These are phyloP conservation scores for Lochmaea capreae DNA, from an alignment of 2,888 invertebrate genomes.

Conservation along the genomic window DNA sequence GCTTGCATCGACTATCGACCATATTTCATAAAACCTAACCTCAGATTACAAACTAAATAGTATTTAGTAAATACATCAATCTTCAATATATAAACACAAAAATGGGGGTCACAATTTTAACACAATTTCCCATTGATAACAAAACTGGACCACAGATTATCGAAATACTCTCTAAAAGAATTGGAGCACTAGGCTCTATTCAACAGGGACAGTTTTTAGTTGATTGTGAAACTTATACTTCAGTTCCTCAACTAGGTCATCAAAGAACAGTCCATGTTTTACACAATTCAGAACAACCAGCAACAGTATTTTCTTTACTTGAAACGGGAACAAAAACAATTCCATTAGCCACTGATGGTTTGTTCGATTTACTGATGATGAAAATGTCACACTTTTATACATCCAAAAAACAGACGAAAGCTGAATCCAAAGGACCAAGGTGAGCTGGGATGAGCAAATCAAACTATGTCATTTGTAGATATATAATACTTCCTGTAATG, in stretches of 20 bases:
- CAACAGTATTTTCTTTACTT: conserved; percentile 91
- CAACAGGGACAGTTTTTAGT: conserved; percentile 92
- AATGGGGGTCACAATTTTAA: conserved; percentile 80
- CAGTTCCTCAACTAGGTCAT: conserved; percentile 80
- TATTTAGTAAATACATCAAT: no score
- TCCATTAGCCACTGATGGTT: conserved; percentile 88
- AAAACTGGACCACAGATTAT: conserved; percentile 91
- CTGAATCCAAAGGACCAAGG: conserved; percentile 87
- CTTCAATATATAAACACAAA: background rate
- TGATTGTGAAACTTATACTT: conserved; percentile 93
- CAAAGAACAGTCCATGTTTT: conserved; percentile 91
- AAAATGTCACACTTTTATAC: conserved; percentile 90
- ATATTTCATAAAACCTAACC: no score
- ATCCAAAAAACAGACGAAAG: conserved; percentile 87
- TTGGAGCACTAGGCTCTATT: conserved; percentile 86
- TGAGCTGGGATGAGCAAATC: background rate
- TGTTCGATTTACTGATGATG: conserved; percentile 91
- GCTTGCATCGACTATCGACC: no score
- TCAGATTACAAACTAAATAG: no score
- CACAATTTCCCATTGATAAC: conserved; percentile 88
- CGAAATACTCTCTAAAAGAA: conserved; percentile 86
- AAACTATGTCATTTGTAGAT: background rate
- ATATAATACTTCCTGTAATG: background rate
- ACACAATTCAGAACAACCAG: conserved; percentile 95
- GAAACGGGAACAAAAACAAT: conserved; percentile 89